Evolutionary conservation across 2,888 invertebrate genomes (phyloP).

Genomic region (Tipula confusa): DNA sequence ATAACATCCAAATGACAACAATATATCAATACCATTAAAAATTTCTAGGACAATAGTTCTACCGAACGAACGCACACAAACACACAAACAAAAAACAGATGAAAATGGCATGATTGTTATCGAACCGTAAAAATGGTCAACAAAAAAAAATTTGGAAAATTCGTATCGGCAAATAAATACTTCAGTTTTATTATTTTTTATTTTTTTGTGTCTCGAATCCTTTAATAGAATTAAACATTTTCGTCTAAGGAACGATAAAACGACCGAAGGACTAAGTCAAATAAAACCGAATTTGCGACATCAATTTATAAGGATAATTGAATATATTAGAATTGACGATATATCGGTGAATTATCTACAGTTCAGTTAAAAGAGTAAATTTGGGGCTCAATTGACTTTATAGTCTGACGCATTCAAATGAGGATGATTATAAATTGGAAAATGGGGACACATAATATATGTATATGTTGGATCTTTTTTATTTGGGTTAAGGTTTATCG

Average conservation of each 20-base stretch:
- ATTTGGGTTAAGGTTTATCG: background rate
- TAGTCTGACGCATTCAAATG: background rate
- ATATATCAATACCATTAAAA: background rate
- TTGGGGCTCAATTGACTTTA: background rate
- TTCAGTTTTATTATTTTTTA: background rate
- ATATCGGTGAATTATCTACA: background rate
- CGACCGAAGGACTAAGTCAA: background rate
- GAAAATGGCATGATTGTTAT: background rate
- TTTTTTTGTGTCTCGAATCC: background rate
- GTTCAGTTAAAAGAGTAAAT: background rate
- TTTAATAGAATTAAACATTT: background rate
- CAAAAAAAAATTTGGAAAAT: background rate
- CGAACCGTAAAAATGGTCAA: background rate
- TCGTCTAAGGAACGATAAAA: background rate
- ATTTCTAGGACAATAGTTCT: background rate
- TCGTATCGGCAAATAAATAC: background rate
- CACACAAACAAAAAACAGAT: constrained; percentile 21
- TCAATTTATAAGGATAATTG: constrained; percentile 9
- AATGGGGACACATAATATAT: background rate
- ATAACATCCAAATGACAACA: background rate
- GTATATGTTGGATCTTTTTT: background rate
- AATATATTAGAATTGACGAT: background rate
- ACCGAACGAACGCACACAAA: background rate
- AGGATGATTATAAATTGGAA: background rate
- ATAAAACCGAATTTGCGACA: background rate